These are phyloP conservation scores for Lampris megalopsis DNA, from an alignment of 2,113 vertebrate species.

Conservation along the genomic window DNA sequence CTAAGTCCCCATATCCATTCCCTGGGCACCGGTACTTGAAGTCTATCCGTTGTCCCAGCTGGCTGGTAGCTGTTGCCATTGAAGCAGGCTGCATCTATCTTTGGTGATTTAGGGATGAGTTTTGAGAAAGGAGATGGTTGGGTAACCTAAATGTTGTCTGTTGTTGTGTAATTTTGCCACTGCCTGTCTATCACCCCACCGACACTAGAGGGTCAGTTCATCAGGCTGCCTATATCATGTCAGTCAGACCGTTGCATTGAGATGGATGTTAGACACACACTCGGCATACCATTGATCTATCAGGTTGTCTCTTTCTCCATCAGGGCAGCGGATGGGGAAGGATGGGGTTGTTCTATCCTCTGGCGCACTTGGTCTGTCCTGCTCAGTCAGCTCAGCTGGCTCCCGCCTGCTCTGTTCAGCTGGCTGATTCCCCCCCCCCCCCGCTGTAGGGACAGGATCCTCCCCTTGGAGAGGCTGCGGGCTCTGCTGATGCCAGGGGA, in stretches of 20 bases:
- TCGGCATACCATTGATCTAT: background rate
- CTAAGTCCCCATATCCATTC: no score
- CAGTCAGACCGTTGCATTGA: background rate
- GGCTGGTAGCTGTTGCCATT: no score
- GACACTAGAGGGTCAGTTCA: no score
- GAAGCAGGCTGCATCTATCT: no score
- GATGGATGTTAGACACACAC: background rate
- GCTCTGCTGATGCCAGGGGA: conserved; percentile 67
- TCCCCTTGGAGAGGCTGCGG: conserved; percentile 53
- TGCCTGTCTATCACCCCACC: no score
- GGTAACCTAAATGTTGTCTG: background rate
- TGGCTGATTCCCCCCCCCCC: conserved; percentile 31
- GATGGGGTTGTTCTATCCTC: conserved; percentile 39
- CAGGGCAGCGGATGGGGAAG: conserved; percentile 44
- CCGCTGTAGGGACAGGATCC: conserved; percentile 38
- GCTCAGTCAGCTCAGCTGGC: conserved; percentile 65
- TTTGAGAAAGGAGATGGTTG: background rate
- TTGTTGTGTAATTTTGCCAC: background rate
- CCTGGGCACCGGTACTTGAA: no score
- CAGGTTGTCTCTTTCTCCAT: conserved; percentile 15
- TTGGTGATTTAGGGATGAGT: no score
- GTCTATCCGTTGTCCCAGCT: no score
- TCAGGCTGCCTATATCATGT: no score
- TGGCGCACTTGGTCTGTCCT: conserved; percentile 32
- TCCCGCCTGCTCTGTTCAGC: conserved; percentile 39